Evolutionary conservation across 2,888 invertebrate species (phyloP).

Genomic region (Folsomia manolachei): DNA sequence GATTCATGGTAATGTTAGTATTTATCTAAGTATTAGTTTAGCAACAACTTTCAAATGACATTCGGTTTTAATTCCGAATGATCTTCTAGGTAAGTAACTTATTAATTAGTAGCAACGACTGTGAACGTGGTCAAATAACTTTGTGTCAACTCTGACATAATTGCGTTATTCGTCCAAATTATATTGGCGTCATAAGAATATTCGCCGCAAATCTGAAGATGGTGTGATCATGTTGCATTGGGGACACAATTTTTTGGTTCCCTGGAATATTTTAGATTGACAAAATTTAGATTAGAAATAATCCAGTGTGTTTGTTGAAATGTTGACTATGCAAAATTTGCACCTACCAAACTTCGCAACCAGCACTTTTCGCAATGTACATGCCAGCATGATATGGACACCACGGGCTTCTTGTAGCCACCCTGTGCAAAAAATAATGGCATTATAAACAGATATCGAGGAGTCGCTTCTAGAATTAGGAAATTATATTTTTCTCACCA

Average conservation of each 20-base stretch:
- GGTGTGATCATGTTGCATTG: slow-evolving; percentile 93
- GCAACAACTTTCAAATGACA: no score
- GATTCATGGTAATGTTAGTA: no score
- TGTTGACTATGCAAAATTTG: not conserved
- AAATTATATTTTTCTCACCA: slow-evolving; percentile 59
- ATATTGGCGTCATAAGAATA: slow-evolving; percentile 70
- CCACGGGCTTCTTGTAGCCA: slow-evolving; percentile 77
- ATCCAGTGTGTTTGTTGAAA: no score
- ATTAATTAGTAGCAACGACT: no score
- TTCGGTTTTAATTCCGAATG: no score
- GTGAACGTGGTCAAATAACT: no score
- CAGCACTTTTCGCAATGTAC: slow-evolving; percentile 87
- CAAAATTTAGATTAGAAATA: no score
- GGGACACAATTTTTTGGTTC: slow-evolving; percentile 87
- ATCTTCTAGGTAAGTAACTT: no score
- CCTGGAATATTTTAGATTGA: slow-evolving; percentile 58
- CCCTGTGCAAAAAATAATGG: slow-evolving; percentile 58
- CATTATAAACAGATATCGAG: not conserved
- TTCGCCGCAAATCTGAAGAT: slow-evolving; percentile 77
- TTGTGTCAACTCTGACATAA: no score
- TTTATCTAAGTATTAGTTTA: no score
- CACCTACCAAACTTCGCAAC: slow-evolving; percentile 66
- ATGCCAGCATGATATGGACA: slow-evolving; percentile 95
- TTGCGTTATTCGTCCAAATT: no score
- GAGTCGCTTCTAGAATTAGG: not conserved